Evolutionary conservation across 2,888 invertebrate species (phyloP).

Genomic region (Apocheima hispidaria): DNA sequence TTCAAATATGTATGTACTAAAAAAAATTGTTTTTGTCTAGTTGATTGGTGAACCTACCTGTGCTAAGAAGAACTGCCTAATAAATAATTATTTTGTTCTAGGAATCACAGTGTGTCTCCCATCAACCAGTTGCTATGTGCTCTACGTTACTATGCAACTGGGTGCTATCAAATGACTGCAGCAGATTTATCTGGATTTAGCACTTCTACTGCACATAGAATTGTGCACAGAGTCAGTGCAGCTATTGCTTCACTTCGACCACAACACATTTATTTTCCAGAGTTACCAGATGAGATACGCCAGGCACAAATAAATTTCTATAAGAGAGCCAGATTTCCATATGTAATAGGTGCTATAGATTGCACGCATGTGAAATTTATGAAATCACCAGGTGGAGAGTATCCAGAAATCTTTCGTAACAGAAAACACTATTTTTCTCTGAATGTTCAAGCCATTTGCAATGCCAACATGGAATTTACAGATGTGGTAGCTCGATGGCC

Average conservation of each 20-base stretch:
- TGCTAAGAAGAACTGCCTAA: too few relatives aligned
- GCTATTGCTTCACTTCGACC: background rate
- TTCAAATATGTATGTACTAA: background rate
- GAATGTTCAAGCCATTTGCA: background rate
- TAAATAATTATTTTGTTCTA: background rate
- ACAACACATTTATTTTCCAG: background rate
- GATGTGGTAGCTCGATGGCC: conserved; percentile 2
- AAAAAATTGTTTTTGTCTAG: background rate
- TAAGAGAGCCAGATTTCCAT: background rate
- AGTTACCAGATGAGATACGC: background rate
- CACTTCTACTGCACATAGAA: background rate
- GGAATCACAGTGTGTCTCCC: conserved; percentile 17
- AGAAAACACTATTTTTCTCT: conserved; percentile 3
- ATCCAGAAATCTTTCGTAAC: background rate
- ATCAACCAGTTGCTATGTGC: conserved; percentile 15
- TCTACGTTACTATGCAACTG: conserved; percentile 13
- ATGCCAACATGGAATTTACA: background rate
- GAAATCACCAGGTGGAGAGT: background rate
- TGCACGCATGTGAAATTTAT: background rate
- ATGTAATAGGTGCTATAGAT: background rate
- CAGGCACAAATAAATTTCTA: background rate
- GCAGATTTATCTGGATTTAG: background rate
- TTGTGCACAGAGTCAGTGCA: background rate
- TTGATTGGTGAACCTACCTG: too few relatives aligned
- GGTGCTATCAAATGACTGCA: conserved; percentile 8